phyloP scores from a whole-genome alignment of 2,888 invertebrate species.

The Brenthis hecate region DNA sequence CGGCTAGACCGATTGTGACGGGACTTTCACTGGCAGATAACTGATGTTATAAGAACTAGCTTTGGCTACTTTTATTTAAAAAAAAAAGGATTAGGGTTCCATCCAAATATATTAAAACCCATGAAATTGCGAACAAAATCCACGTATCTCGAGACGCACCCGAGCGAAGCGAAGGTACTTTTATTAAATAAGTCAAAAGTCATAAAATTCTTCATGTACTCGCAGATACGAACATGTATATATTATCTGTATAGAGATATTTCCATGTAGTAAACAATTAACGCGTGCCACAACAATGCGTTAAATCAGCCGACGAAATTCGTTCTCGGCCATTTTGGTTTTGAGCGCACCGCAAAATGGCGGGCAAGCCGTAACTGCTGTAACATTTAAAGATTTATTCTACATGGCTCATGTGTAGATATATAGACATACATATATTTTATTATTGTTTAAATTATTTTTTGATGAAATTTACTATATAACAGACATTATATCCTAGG shows the following conservation, averaged over 20 bases:
- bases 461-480: no score
- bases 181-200: neutral
- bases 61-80: no score
- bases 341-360: conserved; percentile 60
- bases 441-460: neutral
- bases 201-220: neutral
- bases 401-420: neutral
- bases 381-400: conserved; percentile 31
- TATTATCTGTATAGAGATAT: conserved; percentile 7
- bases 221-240: neutral
- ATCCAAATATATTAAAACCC: no score
- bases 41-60: no score
- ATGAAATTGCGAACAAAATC: no score
- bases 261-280: conserved; percentile 35
- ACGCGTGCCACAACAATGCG: conserved; percentile 37
- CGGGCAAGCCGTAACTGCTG: conserved; percentile 39
- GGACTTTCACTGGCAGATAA: no score
- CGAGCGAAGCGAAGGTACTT: no score
- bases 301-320: conserved; percentile 49
- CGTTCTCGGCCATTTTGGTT: conserved; percentile 57
- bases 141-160: no score
- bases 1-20: no score
- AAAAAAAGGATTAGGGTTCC: no score
- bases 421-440: neutral
- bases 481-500: no score